Base-by-base conservation (phyloP, 2,797 vertebrate species). In the Tokudaia muenninki region DNA sequence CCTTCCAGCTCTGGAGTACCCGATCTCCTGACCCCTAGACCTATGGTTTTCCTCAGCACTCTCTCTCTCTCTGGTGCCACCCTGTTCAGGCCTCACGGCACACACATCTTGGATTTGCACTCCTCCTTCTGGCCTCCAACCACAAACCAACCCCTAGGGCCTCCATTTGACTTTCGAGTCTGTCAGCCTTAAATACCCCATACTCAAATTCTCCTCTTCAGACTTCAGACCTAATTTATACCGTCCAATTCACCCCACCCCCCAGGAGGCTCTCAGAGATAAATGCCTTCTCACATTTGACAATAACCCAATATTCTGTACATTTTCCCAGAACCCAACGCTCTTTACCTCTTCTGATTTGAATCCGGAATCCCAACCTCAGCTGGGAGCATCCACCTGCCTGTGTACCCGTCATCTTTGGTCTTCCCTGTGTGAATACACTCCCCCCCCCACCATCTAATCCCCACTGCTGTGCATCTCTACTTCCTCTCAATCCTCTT, bases 171-270 rank as follows among this genome's bases (percentile, higher is more conserved):
- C 70, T 94, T 80, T 52, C 80, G 63, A 79, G 41, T 90, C 41
- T 81, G 70, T 52, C n/a, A 93, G 17, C 57, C 31, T 87, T 24
- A 74, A 88, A 75, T 55, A 88, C 37, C 57, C 24, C n/a, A 24
- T 34, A 61, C 65, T 79, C 83, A 70, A 95, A 82, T 63, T 94
- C 74, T 93, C 55, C 8, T 82, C 37, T 74, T 94, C 26, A 92
- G 87, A 96, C 79, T 44, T 57, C 44, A 95, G 57, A 82, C 84
- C 79, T 87, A 93, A 92, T 55, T 81, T 80, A 94, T 70, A 92
- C 87, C 95, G 80, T 90, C 44, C 57, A 94, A 29, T 70, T 94
- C 77, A 74, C 37, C 67, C 88, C 67, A 57, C 37, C 37, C 90
- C 63, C 63, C 26, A 90, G 77, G 75, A 95, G 37, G 41, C 52